Conservation (phyloP, 1,140 invertebrate species). For the Trypoxylus dichotomus region DNA sequence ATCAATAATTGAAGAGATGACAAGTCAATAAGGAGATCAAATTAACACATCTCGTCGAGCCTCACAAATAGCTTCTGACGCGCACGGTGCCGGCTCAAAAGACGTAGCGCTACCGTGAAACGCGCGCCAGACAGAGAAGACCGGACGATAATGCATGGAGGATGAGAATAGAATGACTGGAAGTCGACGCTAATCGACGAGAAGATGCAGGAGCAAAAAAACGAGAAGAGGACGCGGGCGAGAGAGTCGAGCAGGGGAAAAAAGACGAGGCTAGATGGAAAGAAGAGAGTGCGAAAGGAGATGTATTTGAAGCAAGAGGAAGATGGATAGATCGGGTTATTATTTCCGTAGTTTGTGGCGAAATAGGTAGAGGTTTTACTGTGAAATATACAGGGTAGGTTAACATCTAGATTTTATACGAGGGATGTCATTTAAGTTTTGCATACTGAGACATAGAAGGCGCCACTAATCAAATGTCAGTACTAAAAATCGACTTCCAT, state of each 20-base stretch:
- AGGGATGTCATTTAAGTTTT: too few relatives aligned
- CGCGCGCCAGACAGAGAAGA: not conserved
- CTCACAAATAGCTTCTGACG: constrained; percentile 2
- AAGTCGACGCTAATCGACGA: not conserved
- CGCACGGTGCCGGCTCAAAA: not conserved
- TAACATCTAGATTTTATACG: too few relatives aligned
- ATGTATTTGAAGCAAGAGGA: not conserved
- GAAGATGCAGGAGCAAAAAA: not conserved
- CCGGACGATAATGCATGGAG: not conserved
- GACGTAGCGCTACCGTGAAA: not conserved
- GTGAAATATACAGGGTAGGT: too few relatives aligned
- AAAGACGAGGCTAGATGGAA: not conserved
- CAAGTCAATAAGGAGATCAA: constrained; percentile 4
- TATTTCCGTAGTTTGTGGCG: not conserved
- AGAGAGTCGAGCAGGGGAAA: not conserved
- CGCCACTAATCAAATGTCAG: too few relatives aligned
- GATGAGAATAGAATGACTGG: not conserved
- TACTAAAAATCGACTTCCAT: too few relatives aligned
- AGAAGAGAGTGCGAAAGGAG: not conserved
- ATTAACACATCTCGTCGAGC: constrained; percentile 1
- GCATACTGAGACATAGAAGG: too few relatives aligned
- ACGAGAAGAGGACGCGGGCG: not conserved
- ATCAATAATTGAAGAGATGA: constrained; percentile 15
- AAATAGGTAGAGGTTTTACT: not conserved
- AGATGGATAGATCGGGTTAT: not conserved